Conservation (phyloP, 37 sponge, comb jelly and placozoan genomes). For the Mnemiopsis leidyi region DNA sequence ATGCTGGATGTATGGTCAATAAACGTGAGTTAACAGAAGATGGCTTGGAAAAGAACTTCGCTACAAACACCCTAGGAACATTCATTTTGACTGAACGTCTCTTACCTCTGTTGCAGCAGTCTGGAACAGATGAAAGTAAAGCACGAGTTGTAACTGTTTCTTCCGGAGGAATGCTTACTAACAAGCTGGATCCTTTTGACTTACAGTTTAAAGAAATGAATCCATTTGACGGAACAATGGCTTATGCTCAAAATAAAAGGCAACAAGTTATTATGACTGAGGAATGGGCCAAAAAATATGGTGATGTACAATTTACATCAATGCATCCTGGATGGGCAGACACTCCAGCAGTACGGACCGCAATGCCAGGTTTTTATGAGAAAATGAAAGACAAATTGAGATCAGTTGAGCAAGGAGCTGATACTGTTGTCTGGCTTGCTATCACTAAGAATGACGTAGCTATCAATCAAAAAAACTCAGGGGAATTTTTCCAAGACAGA, state of each 20-base stretch:
- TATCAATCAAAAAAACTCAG: conserved; percentile 1
- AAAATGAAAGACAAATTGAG: conserved; percentile 72
- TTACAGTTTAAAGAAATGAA: conserved; percentile 70
- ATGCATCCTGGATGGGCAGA: conserved; percentile 92
- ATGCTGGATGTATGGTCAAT: conserved; percentile 86
- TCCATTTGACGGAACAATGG: conserved; percentile 77
- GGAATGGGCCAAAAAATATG: conserved; percentile 72
- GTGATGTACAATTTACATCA: conserved; percentile 80
- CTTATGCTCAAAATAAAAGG: conserved; percentile 89
- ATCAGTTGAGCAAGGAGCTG: conserved; percentile 88
- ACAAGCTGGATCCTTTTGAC: conserved; percentile 80
- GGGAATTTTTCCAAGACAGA: conserved; percentile 69
- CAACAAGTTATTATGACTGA: conserved; percentile 89
- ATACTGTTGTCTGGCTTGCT: conserved; percentile 88
- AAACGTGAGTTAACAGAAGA: conserved; percentile 73
- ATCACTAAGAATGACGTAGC: conserved; percentile 65
- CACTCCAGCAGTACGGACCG: conserved; percentile 75
- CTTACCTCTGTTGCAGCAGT: conserved; percentile 70
- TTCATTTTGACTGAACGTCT: conserved; percentile 79
- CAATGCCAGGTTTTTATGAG: conserved; percentile 80
- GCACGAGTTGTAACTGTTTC: conserved; percentile 76
- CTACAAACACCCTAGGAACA: conserved; percentile 86
- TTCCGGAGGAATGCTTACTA: conserved; percentile 85
- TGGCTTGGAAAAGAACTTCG: conserved; percentile 84
- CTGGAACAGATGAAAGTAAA: conserved; percentile 68